These are phyloP conservation scores for Hiodon alosoides DNA, from an alignment of 2,113 vertebrate genomes.

Conservation along the genomic window DNA sequence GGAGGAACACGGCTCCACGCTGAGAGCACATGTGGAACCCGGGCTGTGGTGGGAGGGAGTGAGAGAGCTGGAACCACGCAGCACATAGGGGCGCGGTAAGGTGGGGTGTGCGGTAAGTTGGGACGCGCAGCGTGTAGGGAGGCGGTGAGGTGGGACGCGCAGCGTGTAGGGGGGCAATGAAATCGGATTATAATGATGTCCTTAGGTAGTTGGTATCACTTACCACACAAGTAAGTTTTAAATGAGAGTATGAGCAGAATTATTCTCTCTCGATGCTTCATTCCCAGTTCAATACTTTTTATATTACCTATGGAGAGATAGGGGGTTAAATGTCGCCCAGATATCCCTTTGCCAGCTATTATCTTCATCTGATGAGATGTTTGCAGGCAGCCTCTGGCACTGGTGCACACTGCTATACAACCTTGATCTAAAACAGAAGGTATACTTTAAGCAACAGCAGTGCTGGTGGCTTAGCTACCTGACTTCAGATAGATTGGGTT, in stretches of 20 bases:
- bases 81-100: too few species aligned
- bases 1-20: slow-evolving; percentile 14
- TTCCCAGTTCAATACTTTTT: not conserved
- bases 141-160: too few species aligned
- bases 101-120: too few species aligned
- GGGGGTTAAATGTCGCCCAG: not conserved
- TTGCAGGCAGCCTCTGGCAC: not conserved
- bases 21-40: not conserved
- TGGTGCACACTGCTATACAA: not conserved
- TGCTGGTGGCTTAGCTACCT: not conserved
- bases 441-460: too few species aligned
- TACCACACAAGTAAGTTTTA: too few species aligned
- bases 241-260: too few species aligned
- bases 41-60: slow-evolving; percentile 1
- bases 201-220: too few species aligned
- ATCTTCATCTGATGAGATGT: not conserved
- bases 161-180: too few species aligned
- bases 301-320: not conserved
- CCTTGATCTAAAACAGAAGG: too few species aligned
- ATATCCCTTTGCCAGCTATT: not conserved
- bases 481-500: not conserved
- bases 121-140: too few species aligned
- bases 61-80: too few species aligned
- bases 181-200: too few species aligned
- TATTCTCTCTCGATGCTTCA: not conserved